Base-by-base conservation (phyloP, 2,113 vertebrate species). In the Pelmatolapia mariae region DNA sequence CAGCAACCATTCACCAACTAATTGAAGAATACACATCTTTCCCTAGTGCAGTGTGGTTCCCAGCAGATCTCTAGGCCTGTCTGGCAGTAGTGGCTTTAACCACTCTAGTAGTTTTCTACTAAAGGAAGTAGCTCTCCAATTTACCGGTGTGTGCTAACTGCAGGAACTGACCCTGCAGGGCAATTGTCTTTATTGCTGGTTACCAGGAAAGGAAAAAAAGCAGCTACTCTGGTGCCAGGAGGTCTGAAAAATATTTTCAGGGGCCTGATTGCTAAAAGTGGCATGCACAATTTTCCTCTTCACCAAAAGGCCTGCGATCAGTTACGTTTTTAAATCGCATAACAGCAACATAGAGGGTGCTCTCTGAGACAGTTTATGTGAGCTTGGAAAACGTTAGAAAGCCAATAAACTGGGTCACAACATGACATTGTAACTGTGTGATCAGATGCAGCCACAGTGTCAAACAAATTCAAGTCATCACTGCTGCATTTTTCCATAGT, bases 131-230 rank as follows among this genome's bases (percentile, higher is more conserved):
- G 43, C 16, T 29, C 15, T 18, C 6, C 15, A 8, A 26, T 29
- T 1, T 29, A 76, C 0, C 1, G 2, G 2, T 47, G 40, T 73
- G 68, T 47, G 40, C 68, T 11, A 26, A 45, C 9, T 7, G 68
- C 15, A 73, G 38, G 11, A 26, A 73, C 68, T 26, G 22, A 45
- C 68, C 36, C 63, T 22, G 36, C 19, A 71, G 36, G n/a, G 1
- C 11, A 71, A 68, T 40, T 43, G 12, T 43, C 19, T 68, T 71
- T 43, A 71, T 0, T 71, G n/a, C n/a, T 0, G 2, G 0, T 71
- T 24, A 71, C 36, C 63, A 40, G 36, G 36, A 68, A 24, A 15
- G 5, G 7, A 0, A 6, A 15, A 15, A 68, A 66, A 66, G 12
- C 66, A 71, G 36, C 66, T 15, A 71, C 63, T 43, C 19, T 40